These are phyloP conservation scores for Mastomys coucha DNA, from an alignment of 2,113 vertebrate genomes.

Conservation along the genomic window DNA sequence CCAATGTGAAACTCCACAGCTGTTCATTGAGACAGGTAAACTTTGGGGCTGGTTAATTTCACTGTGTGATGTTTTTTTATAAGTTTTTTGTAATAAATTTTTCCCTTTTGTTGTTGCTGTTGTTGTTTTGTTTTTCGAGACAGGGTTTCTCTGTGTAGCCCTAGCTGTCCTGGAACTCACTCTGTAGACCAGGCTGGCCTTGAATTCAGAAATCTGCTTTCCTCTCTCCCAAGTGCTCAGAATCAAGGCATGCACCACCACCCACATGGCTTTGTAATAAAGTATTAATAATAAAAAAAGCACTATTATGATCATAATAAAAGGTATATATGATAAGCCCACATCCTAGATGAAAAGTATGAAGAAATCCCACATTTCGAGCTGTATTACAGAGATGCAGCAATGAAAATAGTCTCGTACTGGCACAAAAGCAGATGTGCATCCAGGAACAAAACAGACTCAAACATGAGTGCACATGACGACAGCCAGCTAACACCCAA, in stretches of 20 bases:
- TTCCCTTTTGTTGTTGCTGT: neutral
- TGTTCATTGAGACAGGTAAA: neutral
- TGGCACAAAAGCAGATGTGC: neutral
- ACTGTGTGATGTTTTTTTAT: neutral
- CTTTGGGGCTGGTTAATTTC: neutral
- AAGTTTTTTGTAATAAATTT: neutral
- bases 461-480: neutral
- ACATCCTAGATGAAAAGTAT: neutral
- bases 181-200: neutral
- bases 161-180: neutral
- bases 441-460: neutral
- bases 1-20: neutral
- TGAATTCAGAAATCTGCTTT: neutral
- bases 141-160: neutral
- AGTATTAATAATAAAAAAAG: neutral
- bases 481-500: neutral
- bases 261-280: neutral
- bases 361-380: neutral
- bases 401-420: neutral
- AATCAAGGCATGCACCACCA: neutral
- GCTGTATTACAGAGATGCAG: neutral
- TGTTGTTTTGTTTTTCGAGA: neutral
- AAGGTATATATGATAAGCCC: neutral
- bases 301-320: neutral
- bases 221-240: neutral